These are phyloP conservation scores for Ondatra zibethicus DNA, from an alignment of 2,113 vertebrate species.

Conservation along the genomic window DNA sequence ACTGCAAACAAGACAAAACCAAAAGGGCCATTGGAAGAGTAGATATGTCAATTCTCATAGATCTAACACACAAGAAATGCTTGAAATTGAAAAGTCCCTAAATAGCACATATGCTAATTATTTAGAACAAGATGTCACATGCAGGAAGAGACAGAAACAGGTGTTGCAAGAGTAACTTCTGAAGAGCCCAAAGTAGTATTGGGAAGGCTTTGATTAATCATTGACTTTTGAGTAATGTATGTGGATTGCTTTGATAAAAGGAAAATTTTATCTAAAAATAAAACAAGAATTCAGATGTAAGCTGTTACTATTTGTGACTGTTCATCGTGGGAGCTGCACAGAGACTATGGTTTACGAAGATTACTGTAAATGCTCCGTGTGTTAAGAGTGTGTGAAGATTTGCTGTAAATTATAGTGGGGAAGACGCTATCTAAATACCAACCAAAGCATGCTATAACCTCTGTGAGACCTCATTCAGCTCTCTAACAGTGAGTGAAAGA, in stretches of 20 bases:
- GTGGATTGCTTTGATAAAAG: constrained; percentile 22
- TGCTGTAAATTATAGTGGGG: background rate
- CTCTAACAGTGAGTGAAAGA: background rate
- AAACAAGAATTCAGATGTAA: background rate
- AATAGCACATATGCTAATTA: background rate
- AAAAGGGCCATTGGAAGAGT: background rate
- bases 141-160: background rate
- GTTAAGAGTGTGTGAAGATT: background rate
- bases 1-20: background rate
- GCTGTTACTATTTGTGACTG: background rate
- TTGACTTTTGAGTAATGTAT: constrained; percentile 15
- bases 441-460: background rate
- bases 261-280: background rate
- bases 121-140: background rate
- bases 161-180: background rate
- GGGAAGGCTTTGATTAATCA: background rate
- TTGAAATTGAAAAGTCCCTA: background rate
- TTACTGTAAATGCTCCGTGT: background rate
- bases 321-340: background rate
- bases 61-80: background rate
- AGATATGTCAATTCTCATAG: background rate
- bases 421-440: background rate
- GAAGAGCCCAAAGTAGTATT: background rate
- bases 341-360: background rate
- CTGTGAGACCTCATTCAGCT: background rate